Evolutionary conservation across 2,888 invertebrate genomes (phyloP), one percentile per base, ranked within the genome.

Genomic region (Baccha elongata): DNA sequence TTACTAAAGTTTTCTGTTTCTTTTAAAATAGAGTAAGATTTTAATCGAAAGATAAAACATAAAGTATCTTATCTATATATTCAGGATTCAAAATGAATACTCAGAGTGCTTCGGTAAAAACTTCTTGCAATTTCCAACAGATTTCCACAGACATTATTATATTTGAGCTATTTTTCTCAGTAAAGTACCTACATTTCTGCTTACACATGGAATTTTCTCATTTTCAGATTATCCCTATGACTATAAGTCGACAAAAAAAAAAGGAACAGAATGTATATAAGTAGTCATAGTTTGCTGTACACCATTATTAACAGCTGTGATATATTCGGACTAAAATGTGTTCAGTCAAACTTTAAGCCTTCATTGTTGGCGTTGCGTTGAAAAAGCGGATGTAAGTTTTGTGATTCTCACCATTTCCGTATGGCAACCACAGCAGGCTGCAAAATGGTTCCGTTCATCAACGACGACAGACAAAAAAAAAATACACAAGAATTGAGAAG

Each of bases 301-400:
- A 32, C 32, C 32, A 32, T 52, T 52, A 52, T 32, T 32, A 32
- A 52, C 52, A 52, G 17, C 32, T 52, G 52, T 32, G 32, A 52
- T 52, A 17, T 17, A 32, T 32, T 32, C 29, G 6, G 29, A 52
- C 32, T 23, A 11, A 52, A 52, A 52, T 52, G 29, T 52, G 3
- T 32, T 19, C 10, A 52, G 17, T 11, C 17, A 32, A 32, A 52
- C 17, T 52, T 52, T 52, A 52, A 52, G 52, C 52, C 52, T 52
- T 52, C 26, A 48, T 48, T 8, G 26, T n/a, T 48, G 13, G 13
- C 10, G 26, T 26, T 23, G 6, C 13, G 8, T 48, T 26, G 5
- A 15, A 53, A 37, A 35, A 37, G 35, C 53, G 53, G 53, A 55
- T 55, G 53, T 35, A 37, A 55, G 53, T 55, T 53, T 53, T 35